These are phyloP conservation scores for human DNA, from an alignment of 2,113 vertebrate genomes.

Conservation along the genomic window GRCh38 chr16:60738001-60738500, in stretches of 20 bases:
- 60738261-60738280: conserved; percentile 42
- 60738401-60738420: conserved; percentile 18
- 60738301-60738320: conserved; percentile 53
- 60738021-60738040: background rate
- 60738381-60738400: background rate
- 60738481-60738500: background rate
- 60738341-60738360: conserved; percentile 16
- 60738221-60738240: background rate
- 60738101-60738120: background rate
- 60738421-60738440: conserved; percentile 20
- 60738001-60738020: background rate
- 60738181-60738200: conserved; percentile 22
- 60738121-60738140: background rate
- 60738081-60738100: background rate
- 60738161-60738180: background rate
- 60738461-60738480: background rate
- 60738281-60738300: conserved; percentile 32
- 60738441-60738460: conserved; percentile 34
- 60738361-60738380: conserved; percentile 54
- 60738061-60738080: background rate
- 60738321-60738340: conserved; percentile 53
- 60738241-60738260: conserved; percentile 32
- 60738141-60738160: background rate
- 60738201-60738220: background rate
- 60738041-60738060: background rate